Percentiles rank a stretch among this genome's conserved stretches.
phyloP scores from a whole-genome alignment of 2,113 vertebrate species.

The Camelus bactrianus region DNA sequence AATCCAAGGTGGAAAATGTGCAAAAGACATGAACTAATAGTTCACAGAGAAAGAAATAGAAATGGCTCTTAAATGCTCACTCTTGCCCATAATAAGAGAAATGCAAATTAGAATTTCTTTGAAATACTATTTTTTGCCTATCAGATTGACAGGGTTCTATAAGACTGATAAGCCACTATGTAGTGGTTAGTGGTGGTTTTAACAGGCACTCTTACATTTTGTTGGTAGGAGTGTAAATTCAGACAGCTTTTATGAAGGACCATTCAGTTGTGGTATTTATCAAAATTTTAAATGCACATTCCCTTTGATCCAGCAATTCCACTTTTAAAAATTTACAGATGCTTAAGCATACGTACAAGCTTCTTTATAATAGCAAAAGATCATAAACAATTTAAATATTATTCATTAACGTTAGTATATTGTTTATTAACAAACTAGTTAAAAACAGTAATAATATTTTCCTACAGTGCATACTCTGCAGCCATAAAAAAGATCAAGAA shows the following conservation, averaged over 20 bases:
- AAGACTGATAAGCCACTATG: neutral
- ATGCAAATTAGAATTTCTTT: constrained; percentile 9
- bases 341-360: neutral
- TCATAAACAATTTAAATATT: neutral
- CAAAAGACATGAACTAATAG: neutral
- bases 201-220: neutral
- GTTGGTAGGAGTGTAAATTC: neutral
- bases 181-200: neutral
- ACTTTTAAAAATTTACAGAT: neutral
- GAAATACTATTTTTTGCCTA: neutral
- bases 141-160: neutral
- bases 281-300: constrained; percentile 7
- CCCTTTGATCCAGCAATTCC: neutral
- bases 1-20: neutral
- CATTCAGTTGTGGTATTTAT: neutral
- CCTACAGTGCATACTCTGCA: neutral
- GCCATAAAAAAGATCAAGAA: neutral
- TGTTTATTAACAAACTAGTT: neutral
- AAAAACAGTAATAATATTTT: neutral
- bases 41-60: constrained; percentile 31
- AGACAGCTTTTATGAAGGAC: neutral
- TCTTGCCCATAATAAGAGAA: constrained; percentile 16
- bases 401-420: neutral
- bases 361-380: neutral
- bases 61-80: constrained; percentile 18